Percentiles rank a stretch among this genome's conserved stretches.
These are phyloP conservation scores for Cyrtorhinus lividipennis DNA, from an alignment of 1,140 invertebrate genomes.

Conservation along the genomic window DNA sequence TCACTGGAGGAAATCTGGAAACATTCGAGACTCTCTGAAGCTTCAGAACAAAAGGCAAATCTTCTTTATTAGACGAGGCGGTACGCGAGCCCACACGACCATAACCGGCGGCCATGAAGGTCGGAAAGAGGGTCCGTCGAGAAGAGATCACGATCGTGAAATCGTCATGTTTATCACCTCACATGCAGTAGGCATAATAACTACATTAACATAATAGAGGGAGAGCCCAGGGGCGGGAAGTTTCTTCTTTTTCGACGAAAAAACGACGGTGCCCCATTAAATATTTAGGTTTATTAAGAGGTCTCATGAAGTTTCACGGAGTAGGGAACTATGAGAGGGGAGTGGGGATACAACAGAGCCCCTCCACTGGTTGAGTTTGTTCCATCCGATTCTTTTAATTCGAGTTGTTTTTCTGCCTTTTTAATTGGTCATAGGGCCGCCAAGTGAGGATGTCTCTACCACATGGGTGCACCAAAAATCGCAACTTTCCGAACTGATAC, in stretches of 20 bases:
- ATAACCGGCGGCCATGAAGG: neutral
- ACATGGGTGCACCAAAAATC: too few relatives aligned
- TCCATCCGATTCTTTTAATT: too few relatives aligned
- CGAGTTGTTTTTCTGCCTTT: too few relatives aligned
- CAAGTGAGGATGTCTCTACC: too few relatives aligned
- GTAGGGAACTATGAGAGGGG: neutral
- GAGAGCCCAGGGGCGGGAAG: neutral
- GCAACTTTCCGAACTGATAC: too few relatives aligned
- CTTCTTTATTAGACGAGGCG: neutral
- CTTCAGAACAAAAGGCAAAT: too few relatives aligned
- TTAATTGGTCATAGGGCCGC: too few relatives aligned
- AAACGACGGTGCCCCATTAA: conserved; percentile 3
- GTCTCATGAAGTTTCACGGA: too few relatives aligned
- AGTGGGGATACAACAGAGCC: neutral
- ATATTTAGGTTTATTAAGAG: conserved; percentile 5
- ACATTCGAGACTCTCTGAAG: too few relatives aligned
- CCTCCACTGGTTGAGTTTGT: too few relatives aligned
- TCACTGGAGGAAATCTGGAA: too few relatives aligned
- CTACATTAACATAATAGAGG: conserved; percentile 1
- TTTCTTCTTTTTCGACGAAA: too few relatives aligned
- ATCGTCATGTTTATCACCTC: neutral
- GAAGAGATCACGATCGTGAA: neutral
- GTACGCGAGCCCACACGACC: neutral
- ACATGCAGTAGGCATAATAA: neutral
- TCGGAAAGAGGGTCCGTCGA: neutral